Base-by-base conservation (phyloP, 2,888 invertebrate species). In the Cataglyphis livida region DNA sequence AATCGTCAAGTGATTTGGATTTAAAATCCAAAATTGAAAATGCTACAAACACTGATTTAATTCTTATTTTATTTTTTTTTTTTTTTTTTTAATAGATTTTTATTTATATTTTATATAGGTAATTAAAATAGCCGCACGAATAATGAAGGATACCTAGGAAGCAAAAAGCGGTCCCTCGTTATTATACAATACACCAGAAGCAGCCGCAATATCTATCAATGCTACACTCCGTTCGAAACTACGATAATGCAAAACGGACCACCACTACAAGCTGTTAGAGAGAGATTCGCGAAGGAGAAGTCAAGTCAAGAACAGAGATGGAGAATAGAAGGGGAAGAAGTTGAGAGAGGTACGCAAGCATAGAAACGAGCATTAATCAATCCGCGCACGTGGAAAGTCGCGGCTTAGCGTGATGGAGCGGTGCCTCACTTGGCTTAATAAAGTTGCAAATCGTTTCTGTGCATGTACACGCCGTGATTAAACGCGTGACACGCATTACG, bases 361-460 rank as follows among this genome's bases (percentile, higher is more conserved):
- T 91, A 89, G 87, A 91, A 91, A 91, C 90, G 87, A 82, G 85
- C 89, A 91, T 91, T 91, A 91, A 91, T 91, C 91, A 91, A 90
- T 84, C 85, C 64, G 84, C 87, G 86, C 85, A 88, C 89, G 87
- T 90, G 89, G 90, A 90, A 90, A 90, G 84, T 84, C 84, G 65
- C 75, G 84, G 82, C 75, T 65, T 74, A 68, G 75, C 66, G 59
- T 44, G 78, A 68, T 57, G 57, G 41, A 84, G 51, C 82, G 78
- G 70, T 83, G 83, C 82, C 86, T 79, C 84, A 81, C 83, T 44
- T 44, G 75, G 74, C 54, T 79, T 88, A 84, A 86, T 84, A 85
- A 89, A 85, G 75, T 89, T 68, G 84, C 71, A 84, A 84, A 76
- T 76, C 71, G 76, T 54, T 62, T 48, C 62, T 59, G 48, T 28